Conservation (phyloP, 2,797 vertebrate genomes). For the Lindbergichthys nudifrons region DNA sequence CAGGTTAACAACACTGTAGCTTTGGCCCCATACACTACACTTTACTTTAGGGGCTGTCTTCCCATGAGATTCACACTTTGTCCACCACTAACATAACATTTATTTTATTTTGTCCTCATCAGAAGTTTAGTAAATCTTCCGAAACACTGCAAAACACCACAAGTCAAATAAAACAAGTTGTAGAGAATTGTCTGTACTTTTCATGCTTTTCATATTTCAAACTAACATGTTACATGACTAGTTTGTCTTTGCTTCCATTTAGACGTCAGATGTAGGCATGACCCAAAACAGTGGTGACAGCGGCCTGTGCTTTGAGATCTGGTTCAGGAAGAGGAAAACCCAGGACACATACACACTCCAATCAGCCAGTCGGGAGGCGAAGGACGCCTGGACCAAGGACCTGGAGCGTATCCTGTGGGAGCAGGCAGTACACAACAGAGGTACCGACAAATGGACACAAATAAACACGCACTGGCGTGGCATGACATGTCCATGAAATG, state of each 20-base stretch:
- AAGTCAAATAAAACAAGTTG: too few species aligned
- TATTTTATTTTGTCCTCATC: background rate
- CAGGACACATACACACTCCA: conserved; percentile 88
- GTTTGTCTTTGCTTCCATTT: conserved; percentile 19
- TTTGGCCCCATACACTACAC: background rate
- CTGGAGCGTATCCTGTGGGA: conserved; percentile 89
- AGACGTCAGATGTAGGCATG: conserved; percentile 89
- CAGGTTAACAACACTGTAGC: background rate
- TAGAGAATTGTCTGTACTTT: too few species aligned
- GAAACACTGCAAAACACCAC: background rate
- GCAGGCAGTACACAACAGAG: conserved; percentile 88
- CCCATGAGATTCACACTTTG: too few species aligned
- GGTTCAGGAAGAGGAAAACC: conserved; percentile 88
- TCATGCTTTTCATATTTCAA: background rate
- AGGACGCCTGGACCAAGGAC: conserved; percentile 87
- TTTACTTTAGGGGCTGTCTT: background rate
- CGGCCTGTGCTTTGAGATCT: conserved; percentile 89
- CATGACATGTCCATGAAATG: too few species aligned
- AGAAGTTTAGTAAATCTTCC: background rate
- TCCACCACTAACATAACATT: background rate
- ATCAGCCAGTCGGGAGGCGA: conserved; percentile 77
- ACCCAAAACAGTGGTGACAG: conserved; percentile 88
- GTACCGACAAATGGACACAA: conserved; percentile 53
- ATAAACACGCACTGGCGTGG: background rate
- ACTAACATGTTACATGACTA: background rate